Conservation (phyloP, 2,113 vertebrate species). For the Danionella cerebrum region DNA sequence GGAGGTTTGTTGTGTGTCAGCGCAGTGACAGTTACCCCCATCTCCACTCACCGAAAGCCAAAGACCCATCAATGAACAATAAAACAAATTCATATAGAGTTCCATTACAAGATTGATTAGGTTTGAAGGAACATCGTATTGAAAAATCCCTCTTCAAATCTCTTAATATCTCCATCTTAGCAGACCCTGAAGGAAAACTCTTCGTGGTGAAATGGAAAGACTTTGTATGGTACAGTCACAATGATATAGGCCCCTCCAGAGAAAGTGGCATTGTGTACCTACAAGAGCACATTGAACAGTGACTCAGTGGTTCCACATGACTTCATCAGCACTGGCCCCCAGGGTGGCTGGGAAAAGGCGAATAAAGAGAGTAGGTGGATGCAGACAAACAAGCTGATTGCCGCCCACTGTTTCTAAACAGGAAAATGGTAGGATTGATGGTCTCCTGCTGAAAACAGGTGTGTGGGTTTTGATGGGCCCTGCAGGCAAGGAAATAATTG, state of each 20-base stretch:
- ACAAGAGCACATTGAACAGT: conserved; percentile 6
- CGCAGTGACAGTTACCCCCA: no score
- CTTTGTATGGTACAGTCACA: neutral
- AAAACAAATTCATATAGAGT: no score
- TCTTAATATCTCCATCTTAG: no score
- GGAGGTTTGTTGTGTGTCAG: no score
- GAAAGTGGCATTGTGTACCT: neutral
- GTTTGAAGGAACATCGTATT: no score
- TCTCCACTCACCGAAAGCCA: no score
- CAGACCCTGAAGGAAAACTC: neutral
- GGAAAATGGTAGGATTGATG: conserved; percentile 29
- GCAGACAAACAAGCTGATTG: conserved; percentile 5
- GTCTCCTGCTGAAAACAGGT: conserved; percentile 17
- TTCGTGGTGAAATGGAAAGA: neutral
- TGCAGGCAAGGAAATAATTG: conserved; percentile 3
- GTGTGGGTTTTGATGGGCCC: conserved; percentile 14
- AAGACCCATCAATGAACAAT: no score
- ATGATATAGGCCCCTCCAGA: neutral
- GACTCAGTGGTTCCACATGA: conserved; percentile 40
- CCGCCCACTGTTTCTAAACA: conserved; percentile 29
- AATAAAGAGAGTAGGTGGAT: conserved; percentile 18
- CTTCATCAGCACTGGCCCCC: conserved; percentile 11
- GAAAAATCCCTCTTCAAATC: no score
- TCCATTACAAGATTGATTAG: no score
- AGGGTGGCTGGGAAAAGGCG: conserved; percentile 28